Percentiles rank a stretch among this genome's conserved stretches.
These are phyloP conservation scores for Halictus ligatus DNA, from an alignment of 2,888 invertebrate species.

Conservation along the genomic window DNA sequence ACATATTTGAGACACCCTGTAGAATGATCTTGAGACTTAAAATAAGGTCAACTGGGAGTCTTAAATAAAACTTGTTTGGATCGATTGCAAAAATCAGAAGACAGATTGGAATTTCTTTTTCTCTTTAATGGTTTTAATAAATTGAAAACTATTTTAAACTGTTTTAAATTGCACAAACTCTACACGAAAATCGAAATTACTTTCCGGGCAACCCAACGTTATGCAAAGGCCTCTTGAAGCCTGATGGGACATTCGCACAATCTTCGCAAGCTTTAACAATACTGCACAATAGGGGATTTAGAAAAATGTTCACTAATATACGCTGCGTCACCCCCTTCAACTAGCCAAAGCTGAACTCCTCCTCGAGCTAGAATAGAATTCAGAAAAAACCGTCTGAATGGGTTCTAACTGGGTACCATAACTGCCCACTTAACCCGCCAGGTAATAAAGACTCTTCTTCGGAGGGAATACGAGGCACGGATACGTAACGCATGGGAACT, in stretches of 20 bases:
- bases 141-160: no score
- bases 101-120: no score
- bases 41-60: no score
- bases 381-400: slow-evolving; percentile 7
- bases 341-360: background rate
- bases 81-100: no score
- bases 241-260: background rate
- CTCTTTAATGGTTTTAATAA: no score
- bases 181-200: no score
- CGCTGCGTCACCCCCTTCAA: background rate
- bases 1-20: no score
- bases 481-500: slow-evolving; percentile 10
- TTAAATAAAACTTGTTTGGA: no score
- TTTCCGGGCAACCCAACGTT: background rate
- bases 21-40: no score
- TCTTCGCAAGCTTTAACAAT: background rate
- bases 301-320: background rate
- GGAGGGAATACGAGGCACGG: slow-evolving; percentile 21
- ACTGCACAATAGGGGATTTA: no score
- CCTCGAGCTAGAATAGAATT: slow-evolving; percentile 11
- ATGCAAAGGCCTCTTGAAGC: background rate
- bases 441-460: slow-evolving; percentile 23
- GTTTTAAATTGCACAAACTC: no score
- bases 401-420: slow-evolving; percentile 25
- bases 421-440: slow-evolving; percentile 31